phyloP scores from a whole-genome alignment of 2,888 invertebrate species.

The Cryptus viduatorius region DNA sequence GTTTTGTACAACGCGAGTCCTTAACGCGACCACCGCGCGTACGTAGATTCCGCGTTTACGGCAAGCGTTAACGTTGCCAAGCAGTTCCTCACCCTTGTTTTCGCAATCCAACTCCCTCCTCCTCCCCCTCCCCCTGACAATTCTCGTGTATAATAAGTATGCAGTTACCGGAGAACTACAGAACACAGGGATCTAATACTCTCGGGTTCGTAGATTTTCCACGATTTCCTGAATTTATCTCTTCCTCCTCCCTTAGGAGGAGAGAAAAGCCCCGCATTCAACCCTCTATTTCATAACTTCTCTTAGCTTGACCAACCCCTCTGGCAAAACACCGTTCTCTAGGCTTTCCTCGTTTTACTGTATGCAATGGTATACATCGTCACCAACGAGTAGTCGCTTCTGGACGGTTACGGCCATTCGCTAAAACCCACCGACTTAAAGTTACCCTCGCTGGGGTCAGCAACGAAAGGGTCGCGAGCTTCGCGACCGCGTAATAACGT shows the following conservation, averaged over 20 bases:
- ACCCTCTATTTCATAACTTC: conserved; percentile 61
- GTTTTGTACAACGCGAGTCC: conserved; percentile 17
- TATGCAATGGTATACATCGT: conserved; percentile 30
- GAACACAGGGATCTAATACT: conserved; percentile 11
- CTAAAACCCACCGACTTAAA: conserved; percentile 55
- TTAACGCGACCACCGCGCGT: conserved; percentile 42
- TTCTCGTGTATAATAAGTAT: conserved; percentile 23
- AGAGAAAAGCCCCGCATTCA: conserved; percentile 1
- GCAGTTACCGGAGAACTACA: not conserved
- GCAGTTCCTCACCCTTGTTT: conserved; percentile 11
- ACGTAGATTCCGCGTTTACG: conserved; percentile 53
- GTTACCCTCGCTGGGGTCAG: conserved; percentile 13
- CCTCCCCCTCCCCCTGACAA: not conserved
- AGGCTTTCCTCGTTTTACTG: not conserved
- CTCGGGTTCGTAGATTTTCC: conserved; percentile 46
- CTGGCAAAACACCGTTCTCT: conserved; percentile 5
- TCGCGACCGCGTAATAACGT: conserved; percentile 35
- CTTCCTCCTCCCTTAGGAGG: not conserved
- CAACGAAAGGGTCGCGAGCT: conserved; percentile 26
- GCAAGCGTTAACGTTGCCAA: conserved; percentile 51
- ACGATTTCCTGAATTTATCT: conserved; percentile 44
- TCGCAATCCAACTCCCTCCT: not conserved
- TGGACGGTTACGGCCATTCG: conserved; percentile 43
- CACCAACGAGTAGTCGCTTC: conserved; percentile 22
- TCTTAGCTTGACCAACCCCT: conserved; percentile 52